Evolutionary conservation across 2,113 vertebrate genomes (phyloP).

Genomic region (Tragelaphus imberbis): DNA sequence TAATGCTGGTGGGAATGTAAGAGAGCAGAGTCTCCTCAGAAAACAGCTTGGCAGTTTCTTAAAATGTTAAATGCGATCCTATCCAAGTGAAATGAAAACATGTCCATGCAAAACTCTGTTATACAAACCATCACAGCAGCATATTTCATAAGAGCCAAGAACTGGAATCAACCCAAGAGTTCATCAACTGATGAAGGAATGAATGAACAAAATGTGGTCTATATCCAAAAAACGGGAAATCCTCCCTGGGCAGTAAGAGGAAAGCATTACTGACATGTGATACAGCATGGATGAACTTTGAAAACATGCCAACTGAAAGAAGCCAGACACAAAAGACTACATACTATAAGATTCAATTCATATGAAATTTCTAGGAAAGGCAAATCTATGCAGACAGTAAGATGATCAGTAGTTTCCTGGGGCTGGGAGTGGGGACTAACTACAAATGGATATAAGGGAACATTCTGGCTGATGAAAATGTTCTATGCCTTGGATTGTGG

Average conservation of each 20-base stretch:
- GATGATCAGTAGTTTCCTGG: not conserved
- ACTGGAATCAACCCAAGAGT: not conserved
- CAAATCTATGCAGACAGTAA: not conserved
- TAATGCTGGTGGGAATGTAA: not conserved
- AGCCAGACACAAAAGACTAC: not conserved
- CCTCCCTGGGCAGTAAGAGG: not conserved
- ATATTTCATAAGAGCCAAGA: not conserved
- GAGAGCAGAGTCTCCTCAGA: not conserved
- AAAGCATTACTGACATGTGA: not conserved
- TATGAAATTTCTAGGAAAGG: not conserved
- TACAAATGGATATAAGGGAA: not conserved
- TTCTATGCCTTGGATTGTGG: not conserved
- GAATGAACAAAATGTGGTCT: not conserved
- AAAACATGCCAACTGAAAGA: not conserved
- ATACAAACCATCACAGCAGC: not conserved
- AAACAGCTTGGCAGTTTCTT: slow-evolving; percentile 6
- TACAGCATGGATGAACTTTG: not conserved
- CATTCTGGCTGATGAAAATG: not conserved
- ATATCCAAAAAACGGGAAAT: not conserved
- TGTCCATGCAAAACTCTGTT: not conserved
- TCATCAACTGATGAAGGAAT: not conserved
- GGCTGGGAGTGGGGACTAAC: not conserved
- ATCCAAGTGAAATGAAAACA: slow-evolving; percentile 8
- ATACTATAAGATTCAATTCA: not conserved
- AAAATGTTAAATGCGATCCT: not conserved